phyloP scores from a whole-genome alignment of 1,140 invertebrate species.

The Heliconius himera region DNA sequence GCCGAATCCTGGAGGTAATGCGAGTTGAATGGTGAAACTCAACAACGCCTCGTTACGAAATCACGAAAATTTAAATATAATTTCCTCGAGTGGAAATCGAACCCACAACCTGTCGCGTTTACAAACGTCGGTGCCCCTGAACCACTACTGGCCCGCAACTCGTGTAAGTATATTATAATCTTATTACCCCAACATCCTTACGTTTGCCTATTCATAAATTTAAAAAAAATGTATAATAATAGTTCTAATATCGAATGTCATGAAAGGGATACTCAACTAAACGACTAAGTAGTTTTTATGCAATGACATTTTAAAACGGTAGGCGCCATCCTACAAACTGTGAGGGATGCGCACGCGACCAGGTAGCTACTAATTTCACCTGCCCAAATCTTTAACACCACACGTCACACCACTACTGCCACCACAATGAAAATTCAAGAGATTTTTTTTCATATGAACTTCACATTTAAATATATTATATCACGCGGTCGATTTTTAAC shows the following conservation, averaged over 20 bases:
- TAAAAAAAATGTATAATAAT: slow-evolving; percentile 12
- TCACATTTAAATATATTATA: slow-evolving; percentile 1
- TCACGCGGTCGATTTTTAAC: neutral
- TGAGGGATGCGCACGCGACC: slow-evolving; percentile 55
- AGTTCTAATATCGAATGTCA: slow-evolving; percentile 15
- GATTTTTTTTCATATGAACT: slow-evolving; percentile 8
- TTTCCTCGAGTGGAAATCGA: too few relatives aligned
- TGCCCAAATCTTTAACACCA: slow-evolving; percentile 52
- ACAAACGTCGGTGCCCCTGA: too few relatives aligned
- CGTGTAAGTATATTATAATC: neutral
- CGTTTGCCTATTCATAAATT: neutral
- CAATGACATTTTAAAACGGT: slow-evolving; percentile 25
- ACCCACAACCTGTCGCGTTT: too few relatives aligned
- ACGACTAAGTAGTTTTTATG: slow-evolving; percentile 15
- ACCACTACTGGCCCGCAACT: too few relatives aligned
- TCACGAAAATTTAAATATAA: too few relatives aligned
- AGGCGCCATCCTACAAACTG: slow-evolving; percentile 21
- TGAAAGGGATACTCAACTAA: slow-evolving; percentile 15
- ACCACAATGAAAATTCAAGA: slow-evolving; percentile 23
- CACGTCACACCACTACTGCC: slow-evolving; percentile 42
- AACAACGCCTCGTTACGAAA: too few relatives aligned
- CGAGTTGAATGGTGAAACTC: too few relatives aligned
- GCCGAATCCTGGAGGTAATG: too few relatives aligned
- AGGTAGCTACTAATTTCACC: slow-evolving; percentile 57
- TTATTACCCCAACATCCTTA: neutral